Base-by-base conservation (phyloP, 1,140 invertebrate genomes). In the Rhopalosiphum maidis region DNA sequence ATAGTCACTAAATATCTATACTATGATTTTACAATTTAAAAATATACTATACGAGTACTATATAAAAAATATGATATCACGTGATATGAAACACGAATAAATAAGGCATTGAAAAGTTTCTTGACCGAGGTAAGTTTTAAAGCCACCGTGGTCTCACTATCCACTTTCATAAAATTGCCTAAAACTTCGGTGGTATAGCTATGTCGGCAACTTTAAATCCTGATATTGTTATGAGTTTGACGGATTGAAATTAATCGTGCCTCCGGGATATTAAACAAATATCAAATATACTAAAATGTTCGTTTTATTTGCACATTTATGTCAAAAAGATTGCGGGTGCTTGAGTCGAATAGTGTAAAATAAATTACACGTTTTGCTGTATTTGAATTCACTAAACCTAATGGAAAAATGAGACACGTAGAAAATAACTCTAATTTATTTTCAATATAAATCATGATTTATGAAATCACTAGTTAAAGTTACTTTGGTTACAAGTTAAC, bases 201-300 rank as follows among this genome's bases (percentile, higher is more conserved):
- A 37, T 37, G 25, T 22, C 21, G 35, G 91, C 15, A 93, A 93
- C 77, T 86, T 92, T 93, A 51, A 93, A 86, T 93, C 91, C 91
- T 48, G 48, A 77, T 82, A 82, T 82, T 92, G 82, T 85, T 85
- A 51, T 93, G 23, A 54, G 91, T 85, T 85, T 86, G 77, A 55
- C 82, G 15, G 82, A 46, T 55, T 37, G 22, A 85, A 93, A 85
- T 86, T 93, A 86, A 86, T 93, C 35, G 82, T 8, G 15, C 30
- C 54, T 54, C 23, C 2, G 25, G 54, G 55, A 90, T 30, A 46
- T 90, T 43, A 23, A 68, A 89, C n/a, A 55, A 89, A 68, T 90
- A 60, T 60, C 54, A 90, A 55, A 89, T 54, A 30, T 37, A 37
- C 88, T 89, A 51, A 87, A 48, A 48, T n/a, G 43, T 48, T n/a